These are phyloP conservation scores for Megaustenia siamemsis DNA, from an alignment of 2,888 invertebrate species.

Conservation along the genomic window DNA sequence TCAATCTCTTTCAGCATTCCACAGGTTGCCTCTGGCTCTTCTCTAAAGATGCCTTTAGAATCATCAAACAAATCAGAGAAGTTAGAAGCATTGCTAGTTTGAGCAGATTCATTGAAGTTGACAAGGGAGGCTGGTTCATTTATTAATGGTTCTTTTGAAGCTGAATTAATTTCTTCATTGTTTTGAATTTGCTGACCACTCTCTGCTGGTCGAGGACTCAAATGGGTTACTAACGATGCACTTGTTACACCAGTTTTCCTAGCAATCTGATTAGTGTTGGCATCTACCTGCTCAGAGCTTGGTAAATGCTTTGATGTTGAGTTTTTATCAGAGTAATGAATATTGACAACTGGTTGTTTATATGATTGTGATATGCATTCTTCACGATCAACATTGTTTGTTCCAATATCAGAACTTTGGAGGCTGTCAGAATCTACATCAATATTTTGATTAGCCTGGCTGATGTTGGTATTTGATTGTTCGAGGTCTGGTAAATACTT, in stretches of 20 bases:
- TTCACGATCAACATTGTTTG: neutral
- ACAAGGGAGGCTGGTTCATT: neutral
- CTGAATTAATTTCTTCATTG: neutral
- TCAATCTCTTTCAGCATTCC: conserved; percentile 63
- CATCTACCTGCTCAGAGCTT: neutral
- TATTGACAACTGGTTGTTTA: too few species aligned
- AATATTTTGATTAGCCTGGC: too few species aligned
- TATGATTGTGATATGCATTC: neutral
- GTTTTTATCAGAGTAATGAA: neutral
- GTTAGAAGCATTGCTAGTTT: too few species aligned
- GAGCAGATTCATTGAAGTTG: neutral
- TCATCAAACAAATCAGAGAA: neutral
- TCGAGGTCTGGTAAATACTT: neutral
- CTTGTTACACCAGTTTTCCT: neutral
- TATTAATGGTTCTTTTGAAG: too few species aligned
- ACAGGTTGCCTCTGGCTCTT: conserved; percentile 58
- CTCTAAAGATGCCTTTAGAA: conserved; percentile 27
- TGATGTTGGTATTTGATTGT: neutral
- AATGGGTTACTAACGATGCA: neutral
- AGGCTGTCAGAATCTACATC: neutral
- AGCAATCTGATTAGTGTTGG: neutral
- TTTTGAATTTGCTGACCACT: neutral
- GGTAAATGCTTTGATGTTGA: neutral
- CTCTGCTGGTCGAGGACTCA: neutral
- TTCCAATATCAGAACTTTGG: neutral